Conservation (phyloP, 2,797 vertebrate species). For the Gadopsis bispinosus region DNA sequence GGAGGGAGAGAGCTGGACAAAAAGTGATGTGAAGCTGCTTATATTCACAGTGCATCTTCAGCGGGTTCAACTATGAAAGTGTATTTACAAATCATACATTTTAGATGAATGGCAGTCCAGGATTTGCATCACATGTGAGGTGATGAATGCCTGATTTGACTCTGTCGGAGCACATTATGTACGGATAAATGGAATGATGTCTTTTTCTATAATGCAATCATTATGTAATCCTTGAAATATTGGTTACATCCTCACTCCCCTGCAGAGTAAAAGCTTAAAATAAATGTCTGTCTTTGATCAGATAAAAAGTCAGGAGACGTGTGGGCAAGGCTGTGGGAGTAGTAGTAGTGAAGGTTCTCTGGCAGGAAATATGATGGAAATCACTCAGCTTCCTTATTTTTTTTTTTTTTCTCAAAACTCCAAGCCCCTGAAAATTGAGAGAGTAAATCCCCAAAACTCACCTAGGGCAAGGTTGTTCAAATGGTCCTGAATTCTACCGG, state of each 20-base stretch:
- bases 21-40: conserved; percentile 42
- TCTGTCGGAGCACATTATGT: conserved; percentile 34
- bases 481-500: conserved; percentile 63
- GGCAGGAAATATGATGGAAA: conserved; percentile 75
- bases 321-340: conserved; percentile 61
- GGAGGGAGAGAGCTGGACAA: conserved; percentile 29
- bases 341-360: conserved; percentile 53
- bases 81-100: conserved; percentile 57
- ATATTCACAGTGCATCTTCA: conserved; percentile 41
- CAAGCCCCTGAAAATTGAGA: conserved; percentile 71
- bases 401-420: conserved; percentile 45
- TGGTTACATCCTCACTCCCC: conserved; percentile 63
- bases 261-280: conserved; percentile 69
- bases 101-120: conserved; percentile 41
- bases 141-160: conserved; percentile 37
- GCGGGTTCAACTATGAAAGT: conserved; percentile 26
- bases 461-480: conserved; percentile 77
- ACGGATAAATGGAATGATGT: conserved; percentile 42
- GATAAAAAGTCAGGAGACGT: conserved; percentile 61
- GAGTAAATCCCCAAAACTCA: conserved; percentile 78
- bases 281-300: conserved; percentile 73
- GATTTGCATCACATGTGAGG: conserved; percentile 27
- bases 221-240: conserved; percentile 79
- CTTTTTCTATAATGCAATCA: conserved; percentile 70
- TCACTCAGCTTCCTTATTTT: conserved; percentile 55